phyloP scores from a whole-genome alignment of 2,113 vertebrate genomes.

The Butorides virescens region DNA sequence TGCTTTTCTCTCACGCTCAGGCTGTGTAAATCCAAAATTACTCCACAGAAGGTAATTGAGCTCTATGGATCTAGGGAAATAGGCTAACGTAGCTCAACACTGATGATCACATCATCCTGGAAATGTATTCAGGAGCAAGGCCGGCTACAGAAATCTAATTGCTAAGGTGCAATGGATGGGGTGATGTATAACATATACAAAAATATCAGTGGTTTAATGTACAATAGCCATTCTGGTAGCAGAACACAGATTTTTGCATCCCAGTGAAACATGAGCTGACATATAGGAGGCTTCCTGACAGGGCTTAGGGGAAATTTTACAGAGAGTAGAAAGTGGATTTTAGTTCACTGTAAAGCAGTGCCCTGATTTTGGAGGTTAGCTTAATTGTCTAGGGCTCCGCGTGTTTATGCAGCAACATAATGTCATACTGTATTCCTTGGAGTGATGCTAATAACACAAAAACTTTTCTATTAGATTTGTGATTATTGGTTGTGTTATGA shows the following conservation, averaged over 20 bases:
- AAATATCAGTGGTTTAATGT: background rate
- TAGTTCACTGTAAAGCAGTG: background rate
- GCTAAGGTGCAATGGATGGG: background rate
- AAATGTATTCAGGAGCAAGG: background rate
- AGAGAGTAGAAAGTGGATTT: background rate
- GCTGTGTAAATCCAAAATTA: background rate
- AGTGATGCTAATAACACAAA: background rate
- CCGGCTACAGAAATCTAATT: background rate
- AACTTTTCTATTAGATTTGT: background rate
- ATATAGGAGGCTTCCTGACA: background rate
- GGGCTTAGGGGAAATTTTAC: background rate
- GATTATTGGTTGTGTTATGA: background rate
- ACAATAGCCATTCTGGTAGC: background rate
- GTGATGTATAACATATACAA: background rate
- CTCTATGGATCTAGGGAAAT: background rate
- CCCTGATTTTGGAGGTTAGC: background rate
- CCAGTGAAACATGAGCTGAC: background rate
- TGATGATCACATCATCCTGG: background rate
- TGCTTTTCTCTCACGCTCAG: background rate
- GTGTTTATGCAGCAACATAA: background rate
- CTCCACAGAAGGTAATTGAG: background rate
- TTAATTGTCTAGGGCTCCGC: background rate
- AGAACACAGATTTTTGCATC: background rate
- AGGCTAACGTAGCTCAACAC: background rate
- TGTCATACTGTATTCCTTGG: background rate